Evolutionary conservation across 2,113 vertebrate genomes (phyloP).

Genomic region (Nycticryphes semicollaris): DNA sequence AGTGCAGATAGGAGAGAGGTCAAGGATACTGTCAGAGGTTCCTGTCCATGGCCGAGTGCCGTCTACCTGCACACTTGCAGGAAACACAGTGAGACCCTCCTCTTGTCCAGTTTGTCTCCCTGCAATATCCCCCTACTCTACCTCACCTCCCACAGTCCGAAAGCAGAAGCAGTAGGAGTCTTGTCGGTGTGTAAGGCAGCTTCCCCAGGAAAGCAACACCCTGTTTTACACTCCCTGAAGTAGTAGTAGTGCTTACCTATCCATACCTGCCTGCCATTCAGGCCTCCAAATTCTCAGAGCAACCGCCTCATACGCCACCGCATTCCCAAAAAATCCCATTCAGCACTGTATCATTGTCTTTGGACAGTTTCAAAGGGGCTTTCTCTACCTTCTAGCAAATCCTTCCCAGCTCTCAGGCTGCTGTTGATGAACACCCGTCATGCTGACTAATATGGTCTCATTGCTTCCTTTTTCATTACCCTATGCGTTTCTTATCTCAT

Average conservation of each 20-base stretch:
- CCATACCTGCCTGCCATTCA: neutral
- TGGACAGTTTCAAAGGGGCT: neutral
- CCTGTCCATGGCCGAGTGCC: neutral
- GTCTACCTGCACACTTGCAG: neutral
- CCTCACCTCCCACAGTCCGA: neutral
- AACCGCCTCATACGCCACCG: neutral
- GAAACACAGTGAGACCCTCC: neutral
- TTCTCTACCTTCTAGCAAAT: neutral
- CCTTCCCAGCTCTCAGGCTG: neutral
- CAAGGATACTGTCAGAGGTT: neutral
- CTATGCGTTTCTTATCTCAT: neutral
- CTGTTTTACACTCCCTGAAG: neutral
- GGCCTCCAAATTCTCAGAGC: neutral
- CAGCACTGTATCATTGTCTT: neutral
- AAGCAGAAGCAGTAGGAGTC: neutral
- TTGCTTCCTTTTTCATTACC: slow-evolving; percentile 3
- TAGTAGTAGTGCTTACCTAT: neutral
- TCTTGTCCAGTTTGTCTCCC: neutral
- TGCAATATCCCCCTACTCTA: neutral
- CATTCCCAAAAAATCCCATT: neutral
- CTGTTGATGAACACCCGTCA: neutral
- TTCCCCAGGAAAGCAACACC: neutral
- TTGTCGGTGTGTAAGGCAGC: neutral
- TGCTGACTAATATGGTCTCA: neutral
- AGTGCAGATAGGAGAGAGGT: neutral